phyloP scores from a whole-genome alignment of 2,797 vertebrate genomes.

The Oophaga sylvatica region DNA sequence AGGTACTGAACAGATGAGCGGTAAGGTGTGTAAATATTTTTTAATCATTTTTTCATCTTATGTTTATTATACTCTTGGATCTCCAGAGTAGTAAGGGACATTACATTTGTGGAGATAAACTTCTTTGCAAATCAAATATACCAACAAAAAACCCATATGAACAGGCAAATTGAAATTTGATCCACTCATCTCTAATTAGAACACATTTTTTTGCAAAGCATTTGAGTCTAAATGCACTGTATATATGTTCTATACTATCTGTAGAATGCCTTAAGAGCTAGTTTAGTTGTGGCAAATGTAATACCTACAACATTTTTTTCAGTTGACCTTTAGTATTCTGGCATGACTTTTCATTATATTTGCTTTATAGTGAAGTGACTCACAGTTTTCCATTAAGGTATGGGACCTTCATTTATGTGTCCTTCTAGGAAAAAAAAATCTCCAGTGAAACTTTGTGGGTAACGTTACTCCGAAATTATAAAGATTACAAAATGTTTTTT shows the following conservation, averaged over 20 bases:
- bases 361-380: too few relatives aligned
- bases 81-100: too few relatives aligned
- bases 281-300: not conserved
- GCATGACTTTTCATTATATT: not conserved
- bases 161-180: too few relatives aligned
- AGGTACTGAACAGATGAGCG: too few relatives aligned
- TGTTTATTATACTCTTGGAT: too few relatives aligned
- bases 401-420: not conserved
- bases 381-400: not conserved
- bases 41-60: too few relatives aligned
- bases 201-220: not conserved
- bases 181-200: too few relatives aligned
- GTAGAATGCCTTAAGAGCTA: not conserved
- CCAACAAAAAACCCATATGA: too few relatives aligned
- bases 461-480: not conserved
- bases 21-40: too few relatives aligned
- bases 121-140: too few relatives aligned
- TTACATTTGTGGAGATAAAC: too few relatives aligned
- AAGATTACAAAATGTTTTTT: slow-evolving; percentile 13
- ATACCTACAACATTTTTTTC: not conserved
- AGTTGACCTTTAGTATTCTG: not conserved
- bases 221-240: not conserved
- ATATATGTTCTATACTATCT: not conserved
- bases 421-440: not conserved
- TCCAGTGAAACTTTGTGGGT: not conserved